Conservation (phyloP, 2,888 invertebrate genomes). For the Scelioninae gen. 2 region DNA sequence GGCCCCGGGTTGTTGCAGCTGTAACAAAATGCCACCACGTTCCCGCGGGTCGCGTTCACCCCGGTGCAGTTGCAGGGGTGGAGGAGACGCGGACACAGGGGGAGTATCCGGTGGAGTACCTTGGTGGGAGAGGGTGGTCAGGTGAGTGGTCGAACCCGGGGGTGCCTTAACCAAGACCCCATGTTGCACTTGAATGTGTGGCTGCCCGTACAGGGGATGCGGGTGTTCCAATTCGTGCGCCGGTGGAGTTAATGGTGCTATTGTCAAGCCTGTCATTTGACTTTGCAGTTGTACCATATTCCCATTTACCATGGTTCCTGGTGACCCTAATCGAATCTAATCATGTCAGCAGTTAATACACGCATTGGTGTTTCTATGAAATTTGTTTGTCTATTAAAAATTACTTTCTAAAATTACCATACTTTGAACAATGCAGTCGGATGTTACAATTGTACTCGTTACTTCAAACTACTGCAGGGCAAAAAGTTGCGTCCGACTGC, state of each 20-base stretch:
- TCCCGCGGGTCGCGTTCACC: slow-evolving; percentile 69
- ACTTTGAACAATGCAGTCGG: too few relatives aligned
- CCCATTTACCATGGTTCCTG: slow-evolving; percentile 70
- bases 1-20: slow-evolving; percentile 71
- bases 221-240: slow-evolving; percentile 77
- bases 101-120: slow-evolving; percentile 93
- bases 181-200: slow-evolving; percentile 72
- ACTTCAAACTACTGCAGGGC: too few relatives aligned
- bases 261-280: slow-evolving; percentile 66
- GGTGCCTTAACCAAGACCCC: slow-evolving; percentile 74
- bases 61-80: slow-evolving; percentile 74
- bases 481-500: too few relatives aligned
- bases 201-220: slow-evolving; percentile 72
- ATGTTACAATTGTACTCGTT: too few relatives aligned
- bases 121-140: slow-evolving; percentile 77
- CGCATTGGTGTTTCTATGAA: too few relatives aligned
- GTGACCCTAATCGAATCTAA: slow-evolving; percentile 71
- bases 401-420: too few relatives aligned
- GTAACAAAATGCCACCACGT: slow-evolving; percentile 66
- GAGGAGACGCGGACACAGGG: slow-evolving; percentile 80
- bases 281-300: slow-evolving; percentile 69
- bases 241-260: slow-evolving; percentile 79
- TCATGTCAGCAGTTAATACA: background rate
- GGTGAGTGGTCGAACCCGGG: slow-evolving; percentile 70
- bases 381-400: too few relatives aligned